phyloP scores from a whole-genome alignment of 2,888 invertebrate species.

The Apomyelois bistriatella region DNA sequence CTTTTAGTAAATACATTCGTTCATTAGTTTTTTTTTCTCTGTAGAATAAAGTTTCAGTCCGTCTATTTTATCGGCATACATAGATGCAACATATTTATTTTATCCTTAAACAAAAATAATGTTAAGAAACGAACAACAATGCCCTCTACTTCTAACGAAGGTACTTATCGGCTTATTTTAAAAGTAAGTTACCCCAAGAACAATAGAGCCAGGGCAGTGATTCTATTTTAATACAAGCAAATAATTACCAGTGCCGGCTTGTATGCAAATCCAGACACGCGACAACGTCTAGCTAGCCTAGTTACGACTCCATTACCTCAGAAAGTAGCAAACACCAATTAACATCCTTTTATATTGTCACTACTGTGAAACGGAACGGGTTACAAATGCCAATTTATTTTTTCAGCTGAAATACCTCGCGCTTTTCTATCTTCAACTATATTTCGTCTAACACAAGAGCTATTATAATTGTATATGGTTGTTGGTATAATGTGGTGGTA shows the following conservation, averaged over 20 bases:
- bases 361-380: slow-evolving; percentile 41
- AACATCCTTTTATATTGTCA: slow-evolving; percentile 60
- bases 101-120: too few relatives aligned
- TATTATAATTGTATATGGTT: slow-evolving; percentile 4
- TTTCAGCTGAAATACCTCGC: slow-evolving; percentile 4
- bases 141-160: neutral
- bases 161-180: neutral
- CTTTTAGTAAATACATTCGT: too few relatives aligned
- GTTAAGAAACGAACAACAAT: too few relatives aligned
- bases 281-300: slow-evolving; percentile 49
- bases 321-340: slow-evolving; percentile 63
- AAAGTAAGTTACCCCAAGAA: slow-evolving; percentile 3
- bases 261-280: slow-evolving; percentile 51
- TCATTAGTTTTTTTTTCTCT: too few relatives aligned
- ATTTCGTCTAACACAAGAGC: neutral
- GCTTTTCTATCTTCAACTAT: slow-evolving; percentile 16
- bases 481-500: slow-evolving; percentile 18
- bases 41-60: too few relatives aligned
- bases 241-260: slow-evolving; percentile 26
- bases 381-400: slow-evolving; percentile 21
- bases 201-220: neutral
- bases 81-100: too few relatives aligned
- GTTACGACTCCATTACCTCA: slow-evolving; percentile 65
- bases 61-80: too few relatives aligned
- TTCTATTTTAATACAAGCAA: slow-evolving; percentile 8